Conservation (phyloP, 2,888 invertebrate species). For the Panorpa germanica region DNA sequence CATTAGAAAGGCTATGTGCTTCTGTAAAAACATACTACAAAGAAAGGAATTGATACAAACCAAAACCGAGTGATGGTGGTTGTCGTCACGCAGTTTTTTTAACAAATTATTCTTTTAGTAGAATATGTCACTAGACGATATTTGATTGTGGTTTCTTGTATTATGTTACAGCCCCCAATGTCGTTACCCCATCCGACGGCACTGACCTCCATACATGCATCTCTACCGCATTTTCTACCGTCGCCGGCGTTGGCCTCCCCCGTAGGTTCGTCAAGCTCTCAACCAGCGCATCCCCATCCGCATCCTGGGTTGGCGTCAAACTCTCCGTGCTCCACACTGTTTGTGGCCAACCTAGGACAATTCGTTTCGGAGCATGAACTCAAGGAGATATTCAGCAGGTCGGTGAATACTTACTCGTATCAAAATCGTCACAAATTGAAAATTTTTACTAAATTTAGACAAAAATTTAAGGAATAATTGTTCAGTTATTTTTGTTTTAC, state of each 20-base stretch:
- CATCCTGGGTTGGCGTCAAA: constrained; percentile 38
- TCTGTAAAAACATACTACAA: too few species aligned
- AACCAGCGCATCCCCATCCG: constrained; percentile 29
- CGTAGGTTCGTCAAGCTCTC: constrained; percentile 56
- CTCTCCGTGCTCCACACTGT: constrained; percentile 91
- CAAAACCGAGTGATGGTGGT: too few species aligned
- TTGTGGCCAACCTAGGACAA: constrained; percentile 95
- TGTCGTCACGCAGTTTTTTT: too few species aligned
- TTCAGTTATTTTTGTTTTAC: too few species aligned
- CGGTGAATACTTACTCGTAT: constrained; percentile 21
- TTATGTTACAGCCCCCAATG: constrained; percentile 30
- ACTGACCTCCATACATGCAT: constrained; percentile 49
- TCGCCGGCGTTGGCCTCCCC: constrained; percentile 88
- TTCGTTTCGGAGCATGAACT: constrained; percentile 97
- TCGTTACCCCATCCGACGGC: constrained; percentile 29
- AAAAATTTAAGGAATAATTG: too few species aligned
- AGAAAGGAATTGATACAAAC: too few species aligned
- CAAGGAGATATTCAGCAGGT: constrained; percentile 97
- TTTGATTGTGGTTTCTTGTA: too few species aligned
- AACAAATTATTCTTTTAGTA: not conserved
- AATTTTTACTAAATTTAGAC: too few species aligned
- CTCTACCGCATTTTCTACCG: constrained; percentile 72
- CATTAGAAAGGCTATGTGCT: too few species aligned
- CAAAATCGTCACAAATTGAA: too few species aligned
- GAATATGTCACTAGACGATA: constrained; percentile 8